A percentile compares a stretch with the other conserved stretches of the same genome.
Conservation (phyloP, 2,888 invertebrate species). For the Aphodius granarius region DNA sequence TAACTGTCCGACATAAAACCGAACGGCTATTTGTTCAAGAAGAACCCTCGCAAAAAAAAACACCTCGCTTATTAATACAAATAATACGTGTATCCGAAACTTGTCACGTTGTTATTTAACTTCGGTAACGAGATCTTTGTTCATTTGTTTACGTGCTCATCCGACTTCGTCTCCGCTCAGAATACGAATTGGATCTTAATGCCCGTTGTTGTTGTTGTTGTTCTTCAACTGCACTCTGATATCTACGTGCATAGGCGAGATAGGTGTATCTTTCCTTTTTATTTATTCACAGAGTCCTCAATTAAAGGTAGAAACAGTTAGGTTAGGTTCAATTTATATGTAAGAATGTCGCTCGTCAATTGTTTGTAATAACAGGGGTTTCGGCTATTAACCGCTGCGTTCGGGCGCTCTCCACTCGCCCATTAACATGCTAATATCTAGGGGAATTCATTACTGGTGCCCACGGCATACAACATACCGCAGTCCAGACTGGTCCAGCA, state of each 20-base stretch:
- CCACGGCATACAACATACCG: constrained; percentile 7
- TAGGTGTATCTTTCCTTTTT: background rate
- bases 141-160: constrained; percentile 2
- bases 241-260: background rate
- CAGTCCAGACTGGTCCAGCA: background rate
- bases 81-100: constrained; percentile 6
- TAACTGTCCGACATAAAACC: constrained; percentile 3
- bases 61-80: background rate
- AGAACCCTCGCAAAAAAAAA: background rate
- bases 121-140: constrained; percentile 9
- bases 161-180: constrained; percentile 2
- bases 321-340: constrained; percentile 7
- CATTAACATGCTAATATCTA: constrained; percentile 15
- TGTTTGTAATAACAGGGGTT: constrained; percentile 13
- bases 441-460: constrained; percentile 10
- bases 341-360: constrained; percentile 11
- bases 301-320: background rate
- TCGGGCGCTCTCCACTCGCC: constrained; percentile 9
- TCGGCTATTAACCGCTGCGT: constrained; percentile 11
- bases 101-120: constrained; percentile 10
- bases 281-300: constrained; percentile 9
- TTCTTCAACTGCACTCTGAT: background rate
- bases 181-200: background rate
- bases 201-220: background rate
- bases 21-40: constrained; percentile 7